Evolutionary conservation across 2,113 vertebrate species (phyloP).

Genomic region (Spea multiplicata): DNA sequence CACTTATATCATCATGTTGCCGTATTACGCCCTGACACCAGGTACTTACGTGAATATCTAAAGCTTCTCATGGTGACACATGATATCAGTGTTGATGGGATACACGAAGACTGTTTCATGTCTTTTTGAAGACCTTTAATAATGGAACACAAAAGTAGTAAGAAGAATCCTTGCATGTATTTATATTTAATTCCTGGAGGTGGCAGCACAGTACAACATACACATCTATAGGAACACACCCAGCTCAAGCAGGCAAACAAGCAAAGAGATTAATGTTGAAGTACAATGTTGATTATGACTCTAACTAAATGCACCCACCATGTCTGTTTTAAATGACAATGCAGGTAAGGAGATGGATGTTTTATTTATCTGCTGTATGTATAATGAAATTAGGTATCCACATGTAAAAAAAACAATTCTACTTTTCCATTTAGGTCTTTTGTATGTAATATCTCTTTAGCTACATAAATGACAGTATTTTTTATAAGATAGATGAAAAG

Average conservation of each 20-base stretch:
- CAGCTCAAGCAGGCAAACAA: slow-evolving; percentile 26
- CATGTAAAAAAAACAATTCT: slow-evolving; percentile 25
- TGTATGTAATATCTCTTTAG: slow-evolving; percentile 18
- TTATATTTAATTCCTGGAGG: slow-evolving; percentile 57
- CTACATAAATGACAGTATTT: slow-evolving; percentile 31
- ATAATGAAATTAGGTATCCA: slow-evolving; percentile 49
- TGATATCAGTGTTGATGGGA: too few species aligned
- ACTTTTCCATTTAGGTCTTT: slow-evolving; percentile 23
- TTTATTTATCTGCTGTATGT: slow-evolving; percentile 53
- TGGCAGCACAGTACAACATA: slow-evolving; percentile 70
- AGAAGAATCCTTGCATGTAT: background rate
- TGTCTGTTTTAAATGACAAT: slow-evolving; percentile 52
- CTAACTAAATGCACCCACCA: slow-evolving; percentile 51
- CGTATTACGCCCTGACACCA: too few species aligned
- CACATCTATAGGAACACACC: slow-evolving; percentile 33
- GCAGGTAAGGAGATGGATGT: slow-evolving; percentile 52
- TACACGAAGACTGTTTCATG: too few species aligned
- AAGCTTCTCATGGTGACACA: too few species aligned
- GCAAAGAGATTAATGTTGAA: slow-evolving; percentile 51
- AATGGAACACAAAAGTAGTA: background rate
- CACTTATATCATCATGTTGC: too few species aligned
- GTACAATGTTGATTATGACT: slow-evolving; percentile 51
- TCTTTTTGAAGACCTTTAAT: too few species aligned
- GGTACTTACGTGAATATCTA: too few species aligned
- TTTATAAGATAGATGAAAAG: slow-evolving; percentile 37